phyloP scores from a whole-genome alignment of 2,113 vertebrate genomes.

The Dromaius novaehollandiae region DNA sequence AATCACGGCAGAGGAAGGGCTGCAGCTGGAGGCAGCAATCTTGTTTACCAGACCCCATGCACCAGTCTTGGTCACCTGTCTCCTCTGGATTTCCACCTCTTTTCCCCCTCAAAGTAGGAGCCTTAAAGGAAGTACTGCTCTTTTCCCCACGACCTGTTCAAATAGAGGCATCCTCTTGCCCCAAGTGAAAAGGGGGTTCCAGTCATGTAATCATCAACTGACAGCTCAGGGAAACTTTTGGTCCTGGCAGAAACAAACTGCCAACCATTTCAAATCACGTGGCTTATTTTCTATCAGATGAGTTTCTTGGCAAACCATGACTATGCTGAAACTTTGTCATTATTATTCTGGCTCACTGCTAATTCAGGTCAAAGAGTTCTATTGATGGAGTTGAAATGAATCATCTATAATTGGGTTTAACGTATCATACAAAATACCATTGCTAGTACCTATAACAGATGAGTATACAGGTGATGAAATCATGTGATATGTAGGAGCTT shows the following conservation, averaged over 20 bases:
- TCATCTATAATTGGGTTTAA: neutral
- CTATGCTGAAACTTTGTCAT: neutral
- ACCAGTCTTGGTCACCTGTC: neutral
- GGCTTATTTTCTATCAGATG: neutral
- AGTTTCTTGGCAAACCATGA: neutral
- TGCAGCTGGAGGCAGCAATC: neutral
- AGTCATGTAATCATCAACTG: accelerated
- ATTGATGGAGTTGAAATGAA: neutral
- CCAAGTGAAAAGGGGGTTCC: neutral
- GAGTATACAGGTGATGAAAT: neutral
- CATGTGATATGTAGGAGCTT: accelerated
- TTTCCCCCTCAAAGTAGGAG: neutral
- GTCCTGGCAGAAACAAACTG: neutral
- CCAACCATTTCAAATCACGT: neutral
- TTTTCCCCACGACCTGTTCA: neutral
- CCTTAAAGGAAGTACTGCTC: neutral
- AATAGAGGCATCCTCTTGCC: neutral
- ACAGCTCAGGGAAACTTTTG: neutral
- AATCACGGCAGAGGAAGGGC: neutral
- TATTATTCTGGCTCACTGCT: neutral
- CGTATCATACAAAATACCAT: neutral
- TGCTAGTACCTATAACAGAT: neutral
- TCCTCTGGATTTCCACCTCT: neutral
- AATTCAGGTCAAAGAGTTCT: neutral
- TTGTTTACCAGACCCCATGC: neutral